Conservation (phyloP, 2,888 invertebrate species). For the Phaedon cochleariae region DNA sequence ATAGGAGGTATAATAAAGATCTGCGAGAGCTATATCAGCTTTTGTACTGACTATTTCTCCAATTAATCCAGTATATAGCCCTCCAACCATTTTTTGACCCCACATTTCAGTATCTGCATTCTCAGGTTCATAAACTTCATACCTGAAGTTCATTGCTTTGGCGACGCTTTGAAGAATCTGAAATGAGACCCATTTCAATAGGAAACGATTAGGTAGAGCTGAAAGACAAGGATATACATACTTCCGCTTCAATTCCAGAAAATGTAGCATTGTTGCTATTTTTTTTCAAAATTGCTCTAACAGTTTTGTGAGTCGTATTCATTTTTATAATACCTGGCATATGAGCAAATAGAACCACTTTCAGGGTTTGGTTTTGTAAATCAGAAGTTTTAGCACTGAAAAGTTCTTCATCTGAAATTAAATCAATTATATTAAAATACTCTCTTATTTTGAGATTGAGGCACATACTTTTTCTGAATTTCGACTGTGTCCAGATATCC, state of each 20-base stretch:
- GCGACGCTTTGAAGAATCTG: conserved; percentile 74
- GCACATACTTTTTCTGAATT: conserved; percentile 65
- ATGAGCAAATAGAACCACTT: conserved; percentile 73
- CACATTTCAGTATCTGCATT: conserved; percentile 72
- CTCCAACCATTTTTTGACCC: conserved; percentile 72
- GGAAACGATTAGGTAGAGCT: too few relatives aligned
- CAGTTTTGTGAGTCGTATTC: conserved; percentile 41
- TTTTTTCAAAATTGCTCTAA: conserved; percentile 41
- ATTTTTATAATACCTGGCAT: conserved; percentile 69
- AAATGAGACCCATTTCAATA: conserved; percentile 6
- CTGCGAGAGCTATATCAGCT: conserved; percentile 80
- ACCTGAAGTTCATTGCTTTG: conserved; percentile 75
- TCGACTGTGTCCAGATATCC: conserved; percentile 73
- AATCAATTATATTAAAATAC: not conserved
- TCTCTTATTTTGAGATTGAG: not conserved
- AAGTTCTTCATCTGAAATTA: conserved; percentile 55
- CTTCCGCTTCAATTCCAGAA: conserved; percentile 77
- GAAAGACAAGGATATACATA: conserved; percentile 51
- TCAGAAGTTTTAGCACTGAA: conserved; percentile 70
- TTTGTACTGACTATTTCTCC: conserved; percentile 75
- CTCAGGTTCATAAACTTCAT: conserved; percentile 71
- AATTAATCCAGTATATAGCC: conserved; percentile 75
- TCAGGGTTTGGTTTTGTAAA: conserved; percentile 67
- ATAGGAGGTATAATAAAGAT: conserved; percentile 77
- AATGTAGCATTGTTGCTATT: conserved; percentile 42